Percentiles rank a stretch among this genome's conserved stretches.
Evolutionary conservation across 2,113 vertebrate genomes (phyloP).

Genomic region (Illadopsis cleaveri): DNA sequence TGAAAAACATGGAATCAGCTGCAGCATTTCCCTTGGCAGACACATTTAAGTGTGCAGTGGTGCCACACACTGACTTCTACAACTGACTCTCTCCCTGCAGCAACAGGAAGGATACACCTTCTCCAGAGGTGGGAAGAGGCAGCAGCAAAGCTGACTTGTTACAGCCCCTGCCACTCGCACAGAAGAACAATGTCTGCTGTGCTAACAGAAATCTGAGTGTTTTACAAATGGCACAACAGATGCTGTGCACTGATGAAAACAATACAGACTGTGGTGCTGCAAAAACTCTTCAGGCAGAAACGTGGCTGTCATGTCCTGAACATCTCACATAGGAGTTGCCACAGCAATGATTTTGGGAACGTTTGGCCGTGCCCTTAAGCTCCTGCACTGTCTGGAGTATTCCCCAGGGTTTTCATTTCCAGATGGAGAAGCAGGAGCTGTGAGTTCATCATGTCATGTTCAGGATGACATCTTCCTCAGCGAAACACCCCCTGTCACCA

Average conservation of each 20-base stretch:
- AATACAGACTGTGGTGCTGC: not conserved
- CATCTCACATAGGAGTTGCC: not conserved
- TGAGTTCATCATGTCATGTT: slow-evolving; percentile 22
- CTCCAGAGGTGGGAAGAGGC: not conserved
- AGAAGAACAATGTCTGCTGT: not conserved
- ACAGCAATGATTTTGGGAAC: not conserved
- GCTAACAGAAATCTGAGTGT: not conserved
- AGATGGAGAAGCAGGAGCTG: slow-evolving; percentile 24
- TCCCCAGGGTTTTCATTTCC: not conserved
- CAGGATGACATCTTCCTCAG: slow-evolving; percentile 22
- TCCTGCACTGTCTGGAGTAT: not conserved
- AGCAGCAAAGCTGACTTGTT: not conserved
- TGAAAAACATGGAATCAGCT: not conserved
- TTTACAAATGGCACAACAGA: slow-evolving; percentile 23
- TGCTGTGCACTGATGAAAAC: not conserved
- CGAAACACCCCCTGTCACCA: not conserved
- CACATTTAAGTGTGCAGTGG: not conserved
- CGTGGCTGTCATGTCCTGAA: not conserved
- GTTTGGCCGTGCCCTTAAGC: not conserved
- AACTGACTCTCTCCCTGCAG: not conserved
- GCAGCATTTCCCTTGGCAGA: not conserved
- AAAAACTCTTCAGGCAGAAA: slow-evolving; percentile 8
- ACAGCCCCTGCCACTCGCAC: not conserved
- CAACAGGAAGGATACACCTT: not conserved
- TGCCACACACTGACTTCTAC: not conserved